Evolutionary conservation across 2,888 invertebrate genomes (phyloP).

Genomic region (Hypsopygia costalis): DNA sequence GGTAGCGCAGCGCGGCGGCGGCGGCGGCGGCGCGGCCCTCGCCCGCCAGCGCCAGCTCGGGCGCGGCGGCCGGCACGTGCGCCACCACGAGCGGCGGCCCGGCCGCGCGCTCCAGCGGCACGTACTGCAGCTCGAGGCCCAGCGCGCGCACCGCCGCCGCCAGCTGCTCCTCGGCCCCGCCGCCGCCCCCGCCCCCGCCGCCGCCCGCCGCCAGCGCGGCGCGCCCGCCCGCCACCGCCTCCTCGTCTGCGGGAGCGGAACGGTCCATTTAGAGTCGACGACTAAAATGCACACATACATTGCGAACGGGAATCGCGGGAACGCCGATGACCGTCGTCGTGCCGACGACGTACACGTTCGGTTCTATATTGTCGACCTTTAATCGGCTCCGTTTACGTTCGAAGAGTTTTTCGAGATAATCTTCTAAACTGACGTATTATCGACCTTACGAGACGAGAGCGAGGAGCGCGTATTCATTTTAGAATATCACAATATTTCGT

Average conservation of each 20-base stretch:
- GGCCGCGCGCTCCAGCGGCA: conserved; percentile 15
- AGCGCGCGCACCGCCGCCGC: conserved; percentile 24
- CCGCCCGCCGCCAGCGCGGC: conserved; percentile 9
- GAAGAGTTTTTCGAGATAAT: too few species aligned
- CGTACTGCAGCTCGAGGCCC: conserved; percentile 23
- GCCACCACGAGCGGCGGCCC: conserved; percentile 24
- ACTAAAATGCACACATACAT: too few species aligned
- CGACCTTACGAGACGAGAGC: too few species aligned
- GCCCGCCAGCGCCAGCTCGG: conserved; percentile 34
- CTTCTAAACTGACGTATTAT: too few species aligned
- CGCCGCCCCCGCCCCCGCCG: conserved; percentile 23
- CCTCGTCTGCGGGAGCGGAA: conserved; percentile 1
- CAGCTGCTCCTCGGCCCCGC: conserved; percentile 21
- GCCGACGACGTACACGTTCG: too few species aligned
- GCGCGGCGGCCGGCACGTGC: conserved; percentile 31
- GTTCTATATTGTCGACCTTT: too few species aligned
- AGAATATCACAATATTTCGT: too few species aligned
- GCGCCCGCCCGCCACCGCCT: conserved; percentile 23
- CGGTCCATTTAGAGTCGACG: too few species aligned
- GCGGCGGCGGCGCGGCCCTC: conserved; percentile 25
- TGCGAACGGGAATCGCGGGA: too few species aligned
- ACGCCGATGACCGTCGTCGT: too few species aligned
- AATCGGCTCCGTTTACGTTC: too few species aligned
- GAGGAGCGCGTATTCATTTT: too few species aligned
- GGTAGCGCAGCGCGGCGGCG: conserved; percentile 33